Conservation (phyloP, 2,797 vertebrate species). For the Rhincodon typus region DNA sequence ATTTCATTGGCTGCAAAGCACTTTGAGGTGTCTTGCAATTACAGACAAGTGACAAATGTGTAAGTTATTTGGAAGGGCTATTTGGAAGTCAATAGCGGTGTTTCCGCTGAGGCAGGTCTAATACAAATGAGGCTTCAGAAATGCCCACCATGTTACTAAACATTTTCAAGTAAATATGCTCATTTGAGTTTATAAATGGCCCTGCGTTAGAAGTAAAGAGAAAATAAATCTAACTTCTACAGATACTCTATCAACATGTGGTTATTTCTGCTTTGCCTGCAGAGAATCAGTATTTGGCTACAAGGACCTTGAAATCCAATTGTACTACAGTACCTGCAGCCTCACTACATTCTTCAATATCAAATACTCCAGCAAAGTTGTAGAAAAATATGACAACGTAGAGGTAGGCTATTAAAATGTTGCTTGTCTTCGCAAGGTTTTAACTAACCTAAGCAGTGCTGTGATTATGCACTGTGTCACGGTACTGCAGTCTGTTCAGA, state of each 20-base stretch:
- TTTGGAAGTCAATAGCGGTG: neutral
- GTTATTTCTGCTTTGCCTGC: constrained; percentile 40
- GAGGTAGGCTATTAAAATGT: constrained; percentile 64
- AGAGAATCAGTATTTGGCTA: constrained; percentile 97
- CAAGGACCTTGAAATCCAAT: constrained; percentile 83
- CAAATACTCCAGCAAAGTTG: constrained; percentile 83
- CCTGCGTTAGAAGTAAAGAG: neutral
- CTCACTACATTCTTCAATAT: constrained; percentile 88
- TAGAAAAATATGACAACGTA: constrained; percentile 84
- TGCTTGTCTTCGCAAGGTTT: constrained; percentile 5
- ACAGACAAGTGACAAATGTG: too few relatives aligned
- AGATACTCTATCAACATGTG: constrained; percentile 22
- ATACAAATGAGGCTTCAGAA: neutral
- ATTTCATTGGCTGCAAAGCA: neutral
- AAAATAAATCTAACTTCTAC: constrained; percentile 23
- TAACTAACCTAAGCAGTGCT: neutral
- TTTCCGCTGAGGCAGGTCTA: neutral
- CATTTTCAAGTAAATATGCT: neutral
- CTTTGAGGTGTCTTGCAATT: neutral
- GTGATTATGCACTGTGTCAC: neutral
- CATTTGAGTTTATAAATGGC: constrained; percentile 24
- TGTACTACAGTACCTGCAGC: constrained; percentile 88
- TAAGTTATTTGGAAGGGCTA: too few relatives aligned
- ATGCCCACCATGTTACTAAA: neutral
- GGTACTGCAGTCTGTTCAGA: neutral